These are phyloP conservation scores for Myxocyprinus asiaticus DNA, from an alignment of 2,113 vertebrate genomes.

Conservation along the genomic window DNA sequence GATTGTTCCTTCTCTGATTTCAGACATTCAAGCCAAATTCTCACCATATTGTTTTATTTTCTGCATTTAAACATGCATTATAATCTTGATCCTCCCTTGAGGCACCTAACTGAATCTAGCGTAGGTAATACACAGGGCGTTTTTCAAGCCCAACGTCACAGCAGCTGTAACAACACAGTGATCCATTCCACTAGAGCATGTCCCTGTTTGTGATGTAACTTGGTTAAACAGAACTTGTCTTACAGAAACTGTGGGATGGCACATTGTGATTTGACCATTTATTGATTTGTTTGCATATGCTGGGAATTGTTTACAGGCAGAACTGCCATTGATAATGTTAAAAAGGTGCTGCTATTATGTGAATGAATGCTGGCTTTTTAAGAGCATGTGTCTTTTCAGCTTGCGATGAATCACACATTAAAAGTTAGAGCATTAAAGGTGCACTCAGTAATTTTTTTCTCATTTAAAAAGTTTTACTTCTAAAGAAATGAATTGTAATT, in stretches of 20 bases:
- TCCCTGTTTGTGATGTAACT: too few species aligned
- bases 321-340: background rate
- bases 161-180: background rate
- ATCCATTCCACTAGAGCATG: background rate
- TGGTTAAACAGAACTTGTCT: background rate
- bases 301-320: background rate
- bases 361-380: background rate
- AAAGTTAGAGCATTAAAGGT: too few species aligned
- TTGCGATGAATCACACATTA: background rate
- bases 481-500: too few species aligned
- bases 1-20: too few species aligned
- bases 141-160: background rate
- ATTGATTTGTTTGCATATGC: background rate
- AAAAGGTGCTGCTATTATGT: background rate
- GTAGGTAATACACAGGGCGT: too few species aligned
- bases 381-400: background rate
- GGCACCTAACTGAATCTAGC: too few species aligned
- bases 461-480: too few species aligned
- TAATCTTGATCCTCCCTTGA: too few species aligned
- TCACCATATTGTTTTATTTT: too few species aligned
- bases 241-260: background rate
- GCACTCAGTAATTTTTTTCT: too few species aligned
- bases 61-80: too few species aligned
- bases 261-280: background rate
- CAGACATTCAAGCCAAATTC: too few species aligned